Evolutionary conservation across 2,797 vertebrate genomes (phyloP).

Genomic region (Loriculus beryllinus): DNA sequence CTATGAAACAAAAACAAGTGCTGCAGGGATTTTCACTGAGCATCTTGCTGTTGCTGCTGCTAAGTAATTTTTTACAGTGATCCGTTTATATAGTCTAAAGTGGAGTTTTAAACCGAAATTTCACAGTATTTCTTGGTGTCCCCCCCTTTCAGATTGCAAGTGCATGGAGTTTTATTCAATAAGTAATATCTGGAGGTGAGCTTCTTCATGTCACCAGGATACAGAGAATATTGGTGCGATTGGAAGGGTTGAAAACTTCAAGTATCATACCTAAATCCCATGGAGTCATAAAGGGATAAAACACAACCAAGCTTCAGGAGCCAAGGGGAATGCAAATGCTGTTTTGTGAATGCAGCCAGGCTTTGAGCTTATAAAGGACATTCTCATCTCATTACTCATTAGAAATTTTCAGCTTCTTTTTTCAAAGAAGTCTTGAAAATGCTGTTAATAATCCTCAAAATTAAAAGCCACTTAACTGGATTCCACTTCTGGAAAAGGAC

Average conservation of each 20-base stretch:
- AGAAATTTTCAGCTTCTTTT: not conserved
- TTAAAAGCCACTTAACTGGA: not conserved
- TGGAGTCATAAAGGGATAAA: not conserved
- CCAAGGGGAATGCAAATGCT: not conserved
- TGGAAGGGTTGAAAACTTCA: not conserved
- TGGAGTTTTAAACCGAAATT: not conserved
- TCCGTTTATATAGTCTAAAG: not conserved
- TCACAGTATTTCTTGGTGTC: not conserved
- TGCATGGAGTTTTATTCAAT: not conserved
- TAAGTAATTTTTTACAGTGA: not conserved
- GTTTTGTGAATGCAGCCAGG: not conserved
- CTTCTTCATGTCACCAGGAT: not conserved
- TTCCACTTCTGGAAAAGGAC: not conserved
- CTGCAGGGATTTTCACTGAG: not conserved
- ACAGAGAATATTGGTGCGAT: not conserved
- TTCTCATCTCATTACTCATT: not conserved
- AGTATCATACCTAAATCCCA: not conserved
- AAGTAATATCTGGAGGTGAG: not conserved
- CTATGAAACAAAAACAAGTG: constrained; percentile 12
- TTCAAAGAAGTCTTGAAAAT: not conserved
- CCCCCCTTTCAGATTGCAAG: fast-evolving
- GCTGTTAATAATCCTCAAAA: not conserved
- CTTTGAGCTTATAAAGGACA: not conserved
- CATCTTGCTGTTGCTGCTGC: not conserved
- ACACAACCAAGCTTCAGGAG: not conserved